Conservation (phyloP, 2,797 vertebrate genomes). For the Serranus cabrilla region DNA sequence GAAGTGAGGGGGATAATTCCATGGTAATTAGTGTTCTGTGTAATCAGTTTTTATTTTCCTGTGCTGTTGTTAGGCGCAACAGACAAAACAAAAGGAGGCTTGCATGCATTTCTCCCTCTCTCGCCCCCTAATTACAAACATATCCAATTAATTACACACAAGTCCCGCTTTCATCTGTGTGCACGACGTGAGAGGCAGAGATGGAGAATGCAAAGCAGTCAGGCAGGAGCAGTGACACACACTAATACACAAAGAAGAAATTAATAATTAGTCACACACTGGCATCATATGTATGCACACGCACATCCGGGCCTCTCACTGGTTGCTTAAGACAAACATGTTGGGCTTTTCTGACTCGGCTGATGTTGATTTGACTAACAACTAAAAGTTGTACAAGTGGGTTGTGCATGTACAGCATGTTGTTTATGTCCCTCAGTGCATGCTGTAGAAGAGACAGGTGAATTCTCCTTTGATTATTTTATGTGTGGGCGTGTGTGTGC, state of each 20-base stretch:
- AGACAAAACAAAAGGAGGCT: conserved; percentile 79
- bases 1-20: conserved; percentile 82
- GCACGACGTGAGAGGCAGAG: conserved; percentile 48
- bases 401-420: conserved; percentile 20
- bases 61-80: conserved; percentile 71
- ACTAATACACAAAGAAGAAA: conserved; percentile 64
- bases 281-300: conserved; percentile 44
- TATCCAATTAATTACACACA: conserved; percentile 84
- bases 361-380: conserved; percentile 18
- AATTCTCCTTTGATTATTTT: conserved; percentile 29
- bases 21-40: conserved; percentile 84
- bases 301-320: conserved; percentile 20
- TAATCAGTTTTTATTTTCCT: conserved; percentile 85
- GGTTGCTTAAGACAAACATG: conserved; percentile 41
- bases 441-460: conserved; percentile 5
- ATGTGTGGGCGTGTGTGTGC: conserved; percentile 5
- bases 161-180: conserved; percentile 78
- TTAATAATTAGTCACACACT: conserved; percentile 73
- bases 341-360: conserved; percentile 29
- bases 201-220: conserved; percentile 71
- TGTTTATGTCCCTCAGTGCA: conserved; percentile 5
- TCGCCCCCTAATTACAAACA: conserved; percentile 83
- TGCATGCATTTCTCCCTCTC: conserved; percentile 71
- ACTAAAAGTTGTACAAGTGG: conserved; percentile 23
- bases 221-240: conserved; percentile 67